Evolutionary conservation across 1,140 invertebrate species (phyloP), one percentile per base, ranked within the genome.

Genomic region (Helicoverpa armigera): DNA sequence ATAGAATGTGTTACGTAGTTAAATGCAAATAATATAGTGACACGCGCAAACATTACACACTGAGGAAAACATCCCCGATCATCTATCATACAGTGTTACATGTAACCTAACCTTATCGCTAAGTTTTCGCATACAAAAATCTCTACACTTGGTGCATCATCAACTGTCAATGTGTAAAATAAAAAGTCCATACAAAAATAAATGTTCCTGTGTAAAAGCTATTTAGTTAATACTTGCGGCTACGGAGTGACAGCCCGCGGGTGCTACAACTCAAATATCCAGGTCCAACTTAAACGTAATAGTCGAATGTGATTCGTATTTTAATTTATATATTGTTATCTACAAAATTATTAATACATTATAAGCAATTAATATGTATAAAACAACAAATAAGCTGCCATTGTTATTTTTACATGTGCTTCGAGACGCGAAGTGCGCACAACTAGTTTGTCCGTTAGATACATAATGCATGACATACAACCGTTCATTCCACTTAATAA

Each of bases 101-200:
- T 83, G 84, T 86, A 83, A 76, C 73, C 85, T 86, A 83, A 77
- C 58, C 85, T 88, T 89, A 89, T 80, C 53, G 50, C 74, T 88
- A 87, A 75, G 72, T 78, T 84, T 51, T 79, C 84, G 83, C 86
- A 82, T 89, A 91, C 82, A 89, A 89, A 87, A 86, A 80, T 61
- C 75, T 85, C 88, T 89, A 88, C 79, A 84, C 79, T 88, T 84
- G 86, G 86, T 90, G 88, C 88, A 80, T 85, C 85, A 82, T 82
- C 82, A 75, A 61, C 77, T 81, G 82, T 85, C 50, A 77, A 67
- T 51, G 67, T 82, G 77, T 81, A 80, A 88, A 90, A 87, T 56
- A 86, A 90, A 89, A 89, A 80, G 77, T 87, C 83, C 77, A 78
- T 92, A 92, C 82, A 92, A 92, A 92, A 92, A 92, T 92, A 92